phyloP scores from a whole-genome alignment of 2,113 vertebrate genomes.

The Pedetes capensis region DNA sequence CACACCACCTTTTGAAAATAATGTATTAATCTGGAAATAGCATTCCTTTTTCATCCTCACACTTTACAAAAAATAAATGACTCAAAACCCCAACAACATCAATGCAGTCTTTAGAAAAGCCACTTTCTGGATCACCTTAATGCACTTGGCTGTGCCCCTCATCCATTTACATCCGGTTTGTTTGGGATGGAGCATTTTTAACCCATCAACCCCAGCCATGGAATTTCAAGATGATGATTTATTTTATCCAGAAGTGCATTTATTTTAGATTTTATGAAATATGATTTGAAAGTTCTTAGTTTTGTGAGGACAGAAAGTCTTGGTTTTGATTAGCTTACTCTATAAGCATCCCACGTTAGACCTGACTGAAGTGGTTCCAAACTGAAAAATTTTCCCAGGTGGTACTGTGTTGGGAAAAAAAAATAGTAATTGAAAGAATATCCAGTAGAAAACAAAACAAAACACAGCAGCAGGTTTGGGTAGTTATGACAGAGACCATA shows the following conservation, averaged over 20 bases:
- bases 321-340: not conserved
- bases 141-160: not conserved
- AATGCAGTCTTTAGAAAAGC: not conserved
- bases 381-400: not conserved
- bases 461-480: not conserved
- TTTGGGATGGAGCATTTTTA: not conserved
- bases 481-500: not conserved
- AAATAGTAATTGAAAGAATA: not conserved
- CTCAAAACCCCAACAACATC: not conserved
- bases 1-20: not conserved
- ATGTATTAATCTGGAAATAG: not conserved
- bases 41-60: not conserved
- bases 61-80: not conserved
- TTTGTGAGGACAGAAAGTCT: not conserved
- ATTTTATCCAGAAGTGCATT: not conserved
- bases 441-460: not conserved
- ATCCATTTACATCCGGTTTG: not conserved
- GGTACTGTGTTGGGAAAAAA: accelerated
- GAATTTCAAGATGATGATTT: not conserved
- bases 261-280: not conserved
- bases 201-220: not conserved
- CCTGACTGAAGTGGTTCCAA: not conserved
- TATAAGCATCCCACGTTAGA: not conserved
- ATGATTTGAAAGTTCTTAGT: not conserved
- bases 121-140: not conserved